Evolutionary conservation across 2,797 vertebrate species (phyloP).

Genomic region (Balearica regulorum): DNA sequence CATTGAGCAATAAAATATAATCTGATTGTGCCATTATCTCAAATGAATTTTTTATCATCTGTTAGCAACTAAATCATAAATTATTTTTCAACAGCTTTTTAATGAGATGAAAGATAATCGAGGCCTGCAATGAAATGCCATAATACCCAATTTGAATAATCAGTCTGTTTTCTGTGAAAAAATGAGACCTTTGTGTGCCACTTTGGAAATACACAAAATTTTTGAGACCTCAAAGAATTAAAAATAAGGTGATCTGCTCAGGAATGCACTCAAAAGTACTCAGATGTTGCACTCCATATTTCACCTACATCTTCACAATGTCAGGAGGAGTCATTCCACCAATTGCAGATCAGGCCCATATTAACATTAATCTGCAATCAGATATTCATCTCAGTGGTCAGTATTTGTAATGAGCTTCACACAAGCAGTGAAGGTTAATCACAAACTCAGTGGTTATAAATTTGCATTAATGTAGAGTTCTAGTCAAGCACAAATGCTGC

Average conservation of each 20-base stretch:
- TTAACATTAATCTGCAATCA: background rate
- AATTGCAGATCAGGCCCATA: fast-evolving
- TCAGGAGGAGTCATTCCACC: background rate
- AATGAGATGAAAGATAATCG: constrained; percentile 66
- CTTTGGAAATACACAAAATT: background rate
- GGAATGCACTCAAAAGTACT: background rate
- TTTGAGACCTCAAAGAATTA: background rate
- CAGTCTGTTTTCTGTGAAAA: constrained; percentile 9
- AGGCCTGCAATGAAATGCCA: background rate
- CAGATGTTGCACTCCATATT: background rate
- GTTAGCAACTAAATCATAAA: constrained; percentile 69
- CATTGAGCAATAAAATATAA: constrained; percentile 67
- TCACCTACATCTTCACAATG: background rate
- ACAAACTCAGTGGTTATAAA: background rate
- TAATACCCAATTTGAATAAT: constrained; percentile 32
- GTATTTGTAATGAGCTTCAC: background rate
- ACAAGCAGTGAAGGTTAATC: background rate
- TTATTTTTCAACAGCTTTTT: constrained; percentile 70
- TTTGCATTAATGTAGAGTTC: background rate
- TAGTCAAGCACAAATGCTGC: background rate
- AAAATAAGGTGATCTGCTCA: background rate
- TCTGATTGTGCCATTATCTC: constrained; percentile 66
- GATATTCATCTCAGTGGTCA: background rate
- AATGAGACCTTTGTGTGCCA: background rate
- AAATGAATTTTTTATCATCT: constrained; percentile 73